Conservation (phyloP, 2,888 invertebrate species). For the Oegoconia quadripuncta region DNA sequence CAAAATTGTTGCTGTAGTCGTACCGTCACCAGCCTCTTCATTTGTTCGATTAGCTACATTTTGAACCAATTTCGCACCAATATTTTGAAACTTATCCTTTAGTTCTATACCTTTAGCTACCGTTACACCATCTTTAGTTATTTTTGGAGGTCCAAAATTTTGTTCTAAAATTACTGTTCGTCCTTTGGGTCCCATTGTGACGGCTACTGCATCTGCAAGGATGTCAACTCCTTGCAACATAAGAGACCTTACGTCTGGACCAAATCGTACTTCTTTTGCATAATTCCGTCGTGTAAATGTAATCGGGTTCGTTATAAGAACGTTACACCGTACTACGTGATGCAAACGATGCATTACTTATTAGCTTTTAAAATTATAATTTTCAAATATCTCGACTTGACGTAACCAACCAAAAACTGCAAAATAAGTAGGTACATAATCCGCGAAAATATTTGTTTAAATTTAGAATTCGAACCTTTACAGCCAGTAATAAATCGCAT, state of each 20-base stretch:
- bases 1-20: constrained; percentile 98
- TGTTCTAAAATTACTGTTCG: constrained; percentile 99
- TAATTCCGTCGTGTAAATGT: constrained; percentile 50
- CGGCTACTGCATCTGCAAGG: constrained; percentile 98
- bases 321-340: constrained; percentile 17
- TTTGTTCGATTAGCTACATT: constrained; percentile 99
- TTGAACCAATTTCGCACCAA: constrained; percentile 98
- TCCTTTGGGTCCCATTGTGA: constrained; percentile 99
- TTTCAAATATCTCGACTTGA: too few relatives aligned
- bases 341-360: constrained; percentile 44
- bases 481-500: too few relatives aligned
- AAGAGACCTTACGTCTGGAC: constrained; percentile 94
- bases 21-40: constrained; percentile 99
- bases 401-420: too few relatives aligned
- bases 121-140: constrained; percentile 99
- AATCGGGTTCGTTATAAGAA: constrained; percentile 21
- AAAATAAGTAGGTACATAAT: too few relatives aligned
- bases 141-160: constrained; percentile 98
- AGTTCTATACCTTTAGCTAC: constrained; percentile 98
- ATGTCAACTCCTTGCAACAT: constrained; percentile 99
- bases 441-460: too few relatives aligned
- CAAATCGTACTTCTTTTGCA: constrained; percentile 98
- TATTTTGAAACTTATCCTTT: constrained; percentile 98
- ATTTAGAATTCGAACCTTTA: too few relatives aligned
- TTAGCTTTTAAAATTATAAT: too few relatives aligned